Percentiles rank a stretch among this genome's conserved stretches.
These are phyloP conservation scores for Plagodis pulveraria DNA, from an alignment of 2,888 invertebrate genomes.

Conservation along the genomic window DNA sequence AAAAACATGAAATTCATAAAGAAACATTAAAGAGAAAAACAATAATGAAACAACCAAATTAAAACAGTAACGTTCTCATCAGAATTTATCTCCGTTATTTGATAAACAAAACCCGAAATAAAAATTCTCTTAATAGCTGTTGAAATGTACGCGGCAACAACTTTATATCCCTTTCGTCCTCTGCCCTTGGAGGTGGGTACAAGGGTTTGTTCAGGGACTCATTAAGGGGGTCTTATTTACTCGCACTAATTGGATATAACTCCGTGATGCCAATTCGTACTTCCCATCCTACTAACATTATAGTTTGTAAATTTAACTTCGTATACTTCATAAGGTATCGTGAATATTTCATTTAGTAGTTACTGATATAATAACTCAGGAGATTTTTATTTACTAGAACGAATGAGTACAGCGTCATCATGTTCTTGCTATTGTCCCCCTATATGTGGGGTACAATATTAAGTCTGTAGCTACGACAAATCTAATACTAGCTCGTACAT, in stretches of 20 bases:
- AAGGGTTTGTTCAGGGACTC: slow-evolving; percentile 9
- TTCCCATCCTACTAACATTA: no score
- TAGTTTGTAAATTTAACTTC: no score
- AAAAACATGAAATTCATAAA: slow-evolving; percentile 12
- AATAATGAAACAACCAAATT: slow-evolving; percentile 25
- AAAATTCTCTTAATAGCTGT: slow-evolving; percentile 26
- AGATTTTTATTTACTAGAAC: no score
- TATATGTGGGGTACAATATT: no score
- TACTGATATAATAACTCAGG: no score
- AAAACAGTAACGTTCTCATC: slow-evolving; percentile 21
- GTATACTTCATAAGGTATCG: no score
- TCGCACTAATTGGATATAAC: not conserved
- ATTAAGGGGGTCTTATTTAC: slow-evolving; percentile 1
- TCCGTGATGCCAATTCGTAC: no score
- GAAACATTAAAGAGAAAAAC: slow-evolving; percentile 12
- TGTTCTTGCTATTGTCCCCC: no score
- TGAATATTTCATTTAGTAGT: no score
- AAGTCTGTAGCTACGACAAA: no score
- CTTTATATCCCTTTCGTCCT: slow-evolving; percentile 31
- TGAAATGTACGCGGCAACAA: slow-evolving; percentile 28
- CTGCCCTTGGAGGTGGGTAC: slow-evolving; percentile 21
- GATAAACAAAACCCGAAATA: slow-evolving; percentile 27
- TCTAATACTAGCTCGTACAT: no score
- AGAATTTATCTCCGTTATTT: slow-evolving; percentile 31
- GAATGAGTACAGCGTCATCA: no score